Evolutionary conservation across 1,140 invertebrate species (phyloP).

Genomic region (Oreohelix idahoensis): DNA sequence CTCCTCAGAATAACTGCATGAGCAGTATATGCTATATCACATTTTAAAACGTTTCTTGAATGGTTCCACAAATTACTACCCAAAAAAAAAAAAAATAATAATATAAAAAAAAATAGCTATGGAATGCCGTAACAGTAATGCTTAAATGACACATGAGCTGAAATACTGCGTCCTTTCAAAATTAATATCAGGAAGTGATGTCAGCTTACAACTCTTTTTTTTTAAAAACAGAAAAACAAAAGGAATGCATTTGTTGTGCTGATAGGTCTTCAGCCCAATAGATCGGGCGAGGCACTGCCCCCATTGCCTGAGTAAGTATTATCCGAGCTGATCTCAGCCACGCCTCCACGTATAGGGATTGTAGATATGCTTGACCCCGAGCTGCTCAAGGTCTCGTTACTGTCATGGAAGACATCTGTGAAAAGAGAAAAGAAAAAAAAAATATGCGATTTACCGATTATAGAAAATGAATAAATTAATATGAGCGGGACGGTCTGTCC

Average conservation of each 20-base stretch:
- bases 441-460: too few relatives aligned
- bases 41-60: too few relatives aligned
- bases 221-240: background rate
- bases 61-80: too few relatives aligned
- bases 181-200: background rate
- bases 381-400: constrained; percentile 65
- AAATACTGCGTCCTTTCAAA: too few relatives aligned
- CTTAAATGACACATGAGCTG: too few relatives aligned
- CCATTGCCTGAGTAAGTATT: constrained; percentile 43
- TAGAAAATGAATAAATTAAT: too few relatives aligned
- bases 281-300: constrained; percentile 39
- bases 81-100: too few relatives aligned
- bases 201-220: background rate
- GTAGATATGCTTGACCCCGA: constrained; percentile 61
- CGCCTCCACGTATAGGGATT: constrained; percentile 39
- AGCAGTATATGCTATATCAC: too few relatives aligned
- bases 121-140: too few relatives aligned
- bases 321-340: constrained; percentile 47
- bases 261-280: constrained; percentile 37
- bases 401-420: constrained; percentile 64
- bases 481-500: too few relatives aligned
- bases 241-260: background rate
- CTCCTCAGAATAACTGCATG: too few relatives aligned
- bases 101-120: too few relatives aligned
- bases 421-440: background rate